A percentile compares a stretch with the other conserved stretches of the same genome.
phyloP scores from a whole-genome alignment of 35 echinoderm and acorn worm species.

The Acanthaster planci region DNA sequence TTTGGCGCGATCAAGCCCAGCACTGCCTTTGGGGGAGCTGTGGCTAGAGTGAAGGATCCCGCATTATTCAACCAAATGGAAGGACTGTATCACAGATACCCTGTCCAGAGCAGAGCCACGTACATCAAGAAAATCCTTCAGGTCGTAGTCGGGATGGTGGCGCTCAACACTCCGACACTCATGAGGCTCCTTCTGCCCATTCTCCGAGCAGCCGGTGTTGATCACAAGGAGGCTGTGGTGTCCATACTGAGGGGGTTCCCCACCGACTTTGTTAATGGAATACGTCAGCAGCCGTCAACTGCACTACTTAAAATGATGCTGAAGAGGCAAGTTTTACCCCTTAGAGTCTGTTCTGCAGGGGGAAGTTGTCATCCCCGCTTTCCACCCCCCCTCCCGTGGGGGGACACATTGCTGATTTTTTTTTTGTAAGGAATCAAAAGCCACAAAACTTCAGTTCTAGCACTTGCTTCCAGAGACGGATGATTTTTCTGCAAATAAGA shows the following conservation, averaged over 20 bases:
- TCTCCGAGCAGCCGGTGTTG: constrained; percentile 24
- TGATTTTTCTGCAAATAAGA: no score
- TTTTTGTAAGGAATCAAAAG: no score
- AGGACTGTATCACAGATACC: constrained; percentile 68
- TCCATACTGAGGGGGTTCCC: constrained; percentile 52
- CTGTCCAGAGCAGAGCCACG: constrained; percentile 41
- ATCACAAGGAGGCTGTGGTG: constrained; percentile 59
- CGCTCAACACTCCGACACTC: constrained; percentile 42
- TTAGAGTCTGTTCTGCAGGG: neutral
- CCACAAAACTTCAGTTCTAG: no score
- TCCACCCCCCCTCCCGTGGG: no score
- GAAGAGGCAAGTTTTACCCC: constrained; percentile 25
- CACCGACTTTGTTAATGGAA: constrained; percentile 46
- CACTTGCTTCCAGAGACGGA: no score
- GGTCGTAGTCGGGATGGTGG: constrained; percentile 39
- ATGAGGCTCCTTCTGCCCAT: constrained; percentile 33
- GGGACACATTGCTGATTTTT: no score
- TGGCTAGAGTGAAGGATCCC: constrained; percentile 67
- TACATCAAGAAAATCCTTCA: constrained; percentile 80
- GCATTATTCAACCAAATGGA: constrained; percentile 64
- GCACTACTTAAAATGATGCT: constrained; percentile 56
- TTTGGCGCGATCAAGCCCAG: constrained; percentile 74
- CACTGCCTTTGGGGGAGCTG: constrained; percentile 87
- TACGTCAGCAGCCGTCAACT: constrained; percentile 66
- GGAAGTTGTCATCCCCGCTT: no score